Base-by-base conservation (phyloP, 2,113 vertebrate genomes). In the Phyllostomus hastatus region DNA sequence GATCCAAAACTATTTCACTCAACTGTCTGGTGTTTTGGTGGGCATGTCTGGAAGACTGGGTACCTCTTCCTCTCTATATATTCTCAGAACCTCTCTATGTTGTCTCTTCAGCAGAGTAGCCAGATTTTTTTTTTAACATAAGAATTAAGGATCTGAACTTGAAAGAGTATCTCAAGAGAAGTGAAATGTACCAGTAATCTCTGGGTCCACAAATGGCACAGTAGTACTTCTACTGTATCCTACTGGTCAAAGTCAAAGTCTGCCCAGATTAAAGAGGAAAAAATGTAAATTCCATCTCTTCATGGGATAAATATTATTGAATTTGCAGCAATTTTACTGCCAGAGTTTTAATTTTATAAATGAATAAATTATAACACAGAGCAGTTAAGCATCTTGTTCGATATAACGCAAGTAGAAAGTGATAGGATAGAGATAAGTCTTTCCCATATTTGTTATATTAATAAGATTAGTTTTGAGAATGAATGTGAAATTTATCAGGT, bases 371-470 rank as follows among this genome's bases (percentile, higher is more conserved):
- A n/a, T 9, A 92, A 31, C 19, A 64, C 50, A 67, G 52, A 80
- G 24, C 43, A 94, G 19, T 95, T 90, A 86, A 94, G 7, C 54
- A 31, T 46, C 80, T 82, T 90, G 31, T 90, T 89, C 66, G 92
- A 48, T 70, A 48, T 35, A 90, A 93, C 61, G 89, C n/a, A 95
- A 38, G 33, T 50, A 69, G 41, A 41, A 91, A 96, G 35, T 82
- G n/a, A 79, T n/a, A 4, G 33, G 19, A 28, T 14, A 88, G 7
- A 92, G n/a, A 24, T 81, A 61, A 92, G 67, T 48, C 31, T 72
- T 93, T 85, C 61, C 48, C 38, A 73, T 22, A 46, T 84, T 24
- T 88, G 66, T 94, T 88, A 48, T 10, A 79, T n/a, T 86, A 90
- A 50, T 35, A 84, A 50, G 38, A 85, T 94, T 82, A 48, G 24